Base-by-base conservation (phyloP, 2,797 vertebrate species). In the Pipistrellus pipistrellus region DNA sequence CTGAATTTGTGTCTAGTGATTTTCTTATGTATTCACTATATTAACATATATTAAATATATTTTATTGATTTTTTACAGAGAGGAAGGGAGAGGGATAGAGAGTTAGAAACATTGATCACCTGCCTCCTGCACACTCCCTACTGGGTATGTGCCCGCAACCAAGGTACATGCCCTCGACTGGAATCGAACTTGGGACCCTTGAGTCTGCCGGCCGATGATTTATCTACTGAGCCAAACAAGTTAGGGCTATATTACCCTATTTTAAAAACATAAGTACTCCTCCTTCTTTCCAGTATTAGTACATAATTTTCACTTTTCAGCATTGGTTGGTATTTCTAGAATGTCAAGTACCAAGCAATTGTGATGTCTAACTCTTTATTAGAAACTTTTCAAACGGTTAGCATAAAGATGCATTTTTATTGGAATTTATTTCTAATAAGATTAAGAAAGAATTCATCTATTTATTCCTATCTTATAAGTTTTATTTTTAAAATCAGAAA, bases 261-360 rank as follows among this genome's bases (percentile, higher is more conserved):
- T 84, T 83, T 88, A 6, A 88, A 95, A 78, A 73, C 59, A 20
- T 25, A 88, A 83, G 11, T 64, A 35, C 46, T 41, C 32, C 46
- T 41, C n/a, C 44, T 72, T 17, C 51, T 91, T 86, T 96, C 64
- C 51, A 80, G 15, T 51, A 91, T 64, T 71, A 85, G 7, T 30
- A 59, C 8, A 76, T 27, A 12, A 38, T 82, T 89, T 84, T 76
- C 32, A 66, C 44, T 94, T 76, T 76, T 81, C 17, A 85, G 62
- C 27, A 66, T 0, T 93, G 72, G 38, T 12, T 84, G 38, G 25
- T 51, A 90, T 69, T 84, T 90, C 38, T 41, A 92, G 41, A 91
- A 85, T 80, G 55, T 57, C 55, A 84, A 77, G 35, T n/a, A 21
- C 46, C n/a, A 73, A 80, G 32, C 20, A 81, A 57, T 2, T 76